Evolutionary conservation across 2,888 invertebrate genomes (phyloP).

Genomic region (Philaethria dido): DNA sequence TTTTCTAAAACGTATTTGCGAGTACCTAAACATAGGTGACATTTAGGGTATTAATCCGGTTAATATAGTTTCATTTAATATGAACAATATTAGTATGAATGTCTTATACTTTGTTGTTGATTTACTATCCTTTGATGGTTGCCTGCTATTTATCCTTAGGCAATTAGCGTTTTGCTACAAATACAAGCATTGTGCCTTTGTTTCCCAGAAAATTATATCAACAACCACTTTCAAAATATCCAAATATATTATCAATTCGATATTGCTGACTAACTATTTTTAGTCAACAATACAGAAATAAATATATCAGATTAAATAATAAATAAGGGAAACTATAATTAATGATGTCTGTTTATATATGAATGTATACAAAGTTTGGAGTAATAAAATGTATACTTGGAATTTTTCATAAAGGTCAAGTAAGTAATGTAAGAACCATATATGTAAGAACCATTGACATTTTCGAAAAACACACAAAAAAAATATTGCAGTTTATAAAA

Average conservation of each 20-base stretch:
- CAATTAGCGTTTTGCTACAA: neutral
- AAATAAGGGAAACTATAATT: neutral
- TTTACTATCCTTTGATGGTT: neutral
- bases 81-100: neutral
- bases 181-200: neutral
- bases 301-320: neutral
- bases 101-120: no score
- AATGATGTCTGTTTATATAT: neutral
- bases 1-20: no score
- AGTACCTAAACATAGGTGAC: no score
- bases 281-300: no score
- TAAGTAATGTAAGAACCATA: no score
- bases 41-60: no score
- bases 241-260: slow-evolving; percentile 9
- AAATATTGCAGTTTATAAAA: no score
- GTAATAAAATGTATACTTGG: slow-evolving; percentile 14
- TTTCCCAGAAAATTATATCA: slow-evolving; percentile 1
- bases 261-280: neutral
- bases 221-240: slow-evolving; percentile 4
- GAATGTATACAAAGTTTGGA: neutral
- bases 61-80: no score
- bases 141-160: neutral
- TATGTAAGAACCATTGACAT: no score
- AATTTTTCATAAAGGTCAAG: neutral
- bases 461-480: no score